Base-by-base conservation (phyloP, 2,797 vertebrate genomes). In the Alfaro cultratus region DNA sequence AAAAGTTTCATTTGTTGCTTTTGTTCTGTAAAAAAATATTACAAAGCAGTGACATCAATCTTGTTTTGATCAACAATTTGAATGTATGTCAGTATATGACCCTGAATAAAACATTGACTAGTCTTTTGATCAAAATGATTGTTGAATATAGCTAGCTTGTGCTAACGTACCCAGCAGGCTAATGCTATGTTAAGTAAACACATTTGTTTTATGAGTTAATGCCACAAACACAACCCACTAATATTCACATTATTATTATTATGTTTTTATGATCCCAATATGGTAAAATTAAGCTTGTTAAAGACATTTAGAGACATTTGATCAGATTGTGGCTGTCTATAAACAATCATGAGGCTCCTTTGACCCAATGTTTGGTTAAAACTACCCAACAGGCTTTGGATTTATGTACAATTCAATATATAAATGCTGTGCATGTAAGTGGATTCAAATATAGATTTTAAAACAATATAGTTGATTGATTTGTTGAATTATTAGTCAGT, bases 371-470 rank as follows among this genome's bases (percentile, higher is more conserved):
- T 62, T 34, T 62, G 60, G 60, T 18, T 34, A 64, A 36, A 64
- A 36, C 29, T 16, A 64, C 13, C 13, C 29, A 64, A 36, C 31
- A 34, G 31, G 36, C 7, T 64, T 36, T 34, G 2, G 31, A 3
- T 64, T 1, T 15, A 21, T 51, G 43, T 77, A 57, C 83, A 79
- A 87, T 87, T 83, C 87, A 84, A 88, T 83, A 75, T 1, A 21
- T 7, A 13, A 36, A 43, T 68, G 83, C 75, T 86, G 81, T 83
- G 78, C 75, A 55, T 67, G 72, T 78, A 85, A 71, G 81, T 46
- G 34, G 53, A 85, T 39, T 81, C 55, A 88, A 74, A 21, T 36
- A 21, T 67, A 31, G 62, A 36, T 67, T 23, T 62, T 1, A 10
- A 64, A 67, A 49, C 83, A 80, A 79, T 75, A 77, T 49, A 74